Base-by-base conservation (phyloP, 2,888 invertebrate species). In the Apodemia hepburni region DNA sequence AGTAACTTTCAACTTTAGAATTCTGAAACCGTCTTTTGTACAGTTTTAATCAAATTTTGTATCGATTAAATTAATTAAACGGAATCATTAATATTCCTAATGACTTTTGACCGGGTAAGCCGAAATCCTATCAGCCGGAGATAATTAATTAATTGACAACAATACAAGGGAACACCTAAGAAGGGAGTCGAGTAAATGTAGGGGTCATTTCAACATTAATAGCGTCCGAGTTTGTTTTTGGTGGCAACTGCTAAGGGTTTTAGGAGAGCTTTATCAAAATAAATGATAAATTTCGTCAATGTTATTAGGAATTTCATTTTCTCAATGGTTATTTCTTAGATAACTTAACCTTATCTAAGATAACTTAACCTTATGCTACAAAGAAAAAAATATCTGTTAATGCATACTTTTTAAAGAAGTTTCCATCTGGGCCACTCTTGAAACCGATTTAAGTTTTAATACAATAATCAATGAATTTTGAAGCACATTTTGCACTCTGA, bases 81-180 rank as follows among this genome's bases (percentile, higher is more conserved):
- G 22, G 51, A 17, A 18, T 57, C 47, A 58, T 61, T 18, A 61
- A 82, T 85, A 81, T 76, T 72, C 71, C 72, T 84, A 84, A 85
- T 85, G 77, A 84, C 80, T 81, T 81, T 79, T 75, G 75, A 75
- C 74, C 75, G 70, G 38, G 69, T 18, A 51, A 9, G 51, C 71
- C 70, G 72, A 73, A 76, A 77, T 78, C 75, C 72, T 73, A 76
- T 79, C 75, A 70, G 71, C 73, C 74, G 72, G 71, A 73, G 81
- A 82, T 87, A 87, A 87, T 87, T 87, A 87, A 87, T 87, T 87
- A 87, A 87, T 85, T 82, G 84, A 81, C 81, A 82, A 82, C 81
- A 78, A 82, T 78, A 75, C 72, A 71, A 72, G 77, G 80, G 73
- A 70, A 66, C 68, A 70, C 71, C 68, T 68, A 66, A 35, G 38